Base-by-base conservation (phyloP, 1,140 invertebrate genomes). In the Cephus cinctus region DNA sequence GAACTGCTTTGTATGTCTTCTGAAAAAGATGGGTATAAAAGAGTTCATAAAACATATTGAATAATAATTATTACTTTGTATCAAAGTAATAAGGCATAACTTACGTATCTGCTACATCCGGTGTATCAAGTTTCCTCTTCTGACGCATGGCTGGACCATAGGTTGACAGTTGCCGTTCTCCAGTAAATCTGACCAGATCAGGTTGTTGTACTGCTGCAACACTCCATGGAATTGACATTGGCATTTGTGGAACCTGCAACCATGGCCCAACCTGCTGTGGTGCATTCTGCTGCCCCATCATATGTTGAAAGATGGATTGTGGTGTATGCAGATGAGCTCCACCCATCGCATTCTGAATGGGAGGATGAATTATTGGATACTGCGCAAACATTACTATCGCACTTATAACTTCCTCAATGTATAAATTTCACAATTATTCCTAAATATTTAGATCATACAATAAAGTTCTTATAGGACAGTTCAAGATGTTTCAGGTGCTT, bases 1-100 rank as follows among this genome's bases (percentile, higher is more conserved):
- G n/a, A 85, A 78, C 57, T 87, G 86, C 68, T 90, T 90, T n/a
- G 74, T 60, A 15, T 81, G 82, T 15, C 80, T 80, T 41, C 50
- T 76, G 44, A 11, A 52, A 16, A 12, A 11, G 5, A 22, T 6
- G 8, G 12, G 40, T 44, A 49, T 46, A 27, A 47, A 27, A 21
- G 38, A 46, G 45, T 30, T 12, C 42, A 50, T 47, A 40, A 31
- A 30, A 44, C 34, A 43, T 42, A 42, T 16, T 47, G 19, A 25
- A 25, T 20, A 27, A 45, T 31, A 43, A 18, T 38, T 9, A 46
- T 44, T n/a, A 19, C 16, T 11, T 9, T 40, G 6, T 36, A 22
- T 27, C 12, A 47, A 25, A 43, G 4, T 27, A 18, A 15, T 49
- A 1, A 11, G 12, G 36, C 23, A n/a, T n/a, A n/a, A 59, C 62